A percentile compares a stretch with the other conserved stretches of the same genome.
phyloP scores from a whole-genome alignment of 1,140 invertebrate genomes.

The Helicoverpa zea region DNA sequence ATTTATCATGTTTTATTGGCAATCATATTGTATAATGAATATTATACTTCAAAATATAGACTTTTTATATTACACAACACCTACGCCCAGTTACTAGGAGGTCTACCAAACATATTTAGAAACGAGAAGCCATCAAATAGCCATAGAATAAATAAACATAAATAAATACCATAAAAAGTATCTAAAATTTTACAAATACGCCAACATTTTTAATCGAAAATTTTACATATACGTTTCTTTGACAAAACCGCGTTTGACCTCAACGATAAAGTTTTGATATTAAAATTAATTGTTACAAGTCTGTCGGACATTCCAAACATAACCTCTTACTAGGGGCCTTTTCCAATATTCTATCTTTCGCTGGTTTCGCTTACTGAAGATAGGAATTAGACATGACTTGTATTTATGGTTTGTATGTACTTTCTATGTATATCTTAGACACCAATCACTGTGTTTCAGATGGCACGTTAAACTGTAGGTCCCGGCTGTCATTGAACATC shows the following conservation, averaged over 20 bases:
- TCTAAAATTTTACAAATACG: conserved; percentile 18
- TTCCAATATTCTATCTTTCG: no score
- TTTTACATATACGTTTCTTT: conserved; percentile 6
- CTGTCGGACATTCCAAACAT: conserved; percentile 30
- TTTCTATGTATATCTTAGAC: no score
- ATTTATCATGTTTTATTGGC: neutral
- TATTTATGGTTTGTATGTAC: no score
- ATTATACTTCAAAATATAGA: neutral
- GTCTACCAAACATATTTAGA: conserved; percentile 21
- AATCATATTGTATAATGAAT: neutral
- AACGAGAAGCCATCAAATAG: conserved; percentile 18
- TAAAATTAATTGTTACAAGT: conserved; percentile 38
- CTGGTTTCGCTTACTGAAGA: no score
- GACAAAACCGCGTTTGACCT: neutral
- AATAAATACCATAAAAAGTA: conserved; percentile 14
- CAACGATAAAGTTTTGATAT: conserved; percentile 9
- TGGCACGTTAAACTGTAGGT: no score
- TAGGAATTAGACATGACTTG: no score
- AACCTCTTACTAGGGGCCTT: neutral
- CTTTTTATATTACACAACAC: conserved; percentile 1
- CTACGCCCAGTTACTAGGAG: conserved; percentile 1
- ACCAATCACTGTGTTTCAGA: no score
- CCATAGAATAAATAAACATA: neutral
- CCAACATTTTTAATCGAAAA: conserved; percentile 6
- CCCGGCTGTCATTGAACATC: no score